A percentile compares a stretch with the other conserved stretches of the same genome.
These are phyloP conservation scores for Dorcus hopei DNA, from an alignment of 2,888 invertebrate genomes.

Conservation along the genomic window DNA sequence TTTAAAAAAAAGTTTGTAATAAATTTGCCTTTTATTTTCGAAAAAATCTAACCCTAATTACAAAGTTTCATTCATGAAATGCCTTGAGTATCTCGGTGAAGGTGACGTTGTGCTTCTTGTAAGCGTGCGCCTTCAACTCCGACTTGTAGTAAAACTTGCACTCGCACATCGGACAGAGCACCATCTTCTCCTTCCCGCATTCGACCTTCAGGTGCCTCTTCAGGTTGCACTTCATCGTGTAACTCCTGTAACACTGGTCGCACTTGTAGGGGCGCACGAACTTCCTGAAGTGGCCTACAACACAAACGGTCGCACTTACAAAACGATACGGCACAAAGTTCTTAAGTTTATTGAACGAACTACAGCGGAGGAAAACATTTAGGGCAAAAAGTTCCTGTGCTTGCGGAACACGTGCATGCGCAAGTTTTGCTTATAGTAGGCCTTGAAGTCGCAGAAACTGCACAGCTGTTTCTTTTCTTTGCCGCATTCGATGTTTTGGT, in stretches of 20 bases:
- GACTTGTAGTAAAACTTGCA: conserved; percentile 34
- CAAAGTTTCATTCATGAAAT: too few species aligned
- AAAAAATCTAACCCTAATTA: too few species aligned
- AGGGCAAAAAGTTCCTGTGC: neutral
- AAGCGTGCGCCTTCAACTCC: conserved; percentile 9
- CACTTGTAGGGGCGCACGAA: conserved; percentile 7
- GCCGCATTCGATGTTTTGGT: conserved; percentile 10
- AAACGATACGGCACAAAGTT: neutral
- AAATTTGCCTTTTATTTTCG: too few species aligned
- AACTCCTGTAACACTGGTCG: conserved; percentile 9
- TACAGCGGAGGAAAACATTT: neutral
- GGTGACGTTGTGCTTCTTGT: conserved; percentile 2
- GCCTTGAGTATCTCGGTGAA: neutral
- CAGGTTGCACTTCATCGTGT: conserved; percentile 40
- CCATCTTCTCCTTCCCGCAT: conserved; percentile 46
- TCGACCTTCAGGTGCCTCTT: conserved; percentile 37
- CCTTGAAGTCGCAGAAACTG: conserved; percentile 30
- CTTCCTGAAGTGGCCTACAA: neutral
- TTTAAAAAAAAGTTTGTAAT: too few species aligned
- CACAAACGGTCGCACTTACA: neutral
- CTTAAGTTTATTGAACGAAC: neutral
- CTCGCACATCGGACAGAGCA: conserved; percentile 44
- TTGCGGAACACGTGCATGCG: neutral
- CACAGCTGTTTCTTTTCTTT: conserved; percentile 43
- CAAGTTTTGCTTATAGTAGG: neutral